Conservation (phyloP, 30 jellyfish, hydroid and myxozoan genomes). For the Turritopsis dohrnii region DNA sequence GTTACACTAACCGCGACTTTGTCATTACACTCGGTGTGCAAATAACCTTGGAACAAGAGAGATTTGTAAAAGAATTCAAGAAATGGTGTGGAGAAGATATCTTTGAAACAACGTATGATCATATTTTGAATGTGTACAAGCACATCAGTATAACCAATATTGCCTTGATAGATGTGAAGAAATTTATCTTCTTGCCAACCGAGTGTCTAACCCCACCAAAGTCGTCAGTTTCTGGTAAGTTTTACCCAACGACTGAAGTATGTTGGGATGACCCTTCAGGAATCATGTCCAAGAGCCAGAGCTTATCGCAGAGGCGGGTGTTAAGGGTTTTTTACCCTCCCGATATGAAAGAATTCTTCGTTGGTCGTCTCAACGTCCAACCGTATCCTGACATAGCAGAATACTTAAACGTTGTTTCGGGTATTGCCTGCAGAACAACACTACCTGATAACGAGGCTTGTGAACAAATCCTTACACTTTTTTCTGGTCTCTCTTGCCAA, state of each 20-base stretch:
- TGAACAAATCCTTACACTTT: slow-evolving; percentile 36
- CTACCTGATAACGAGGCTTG: slow-evolving; percentile 55
- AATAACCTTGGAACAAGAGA: slow-evolving; percentile 16
- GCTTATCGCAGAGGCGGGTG: slow-evolving; percentile 34
- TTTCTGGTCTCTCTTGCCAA: slow-evolving; percentile 39
- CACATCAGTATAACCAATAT: not conserved
- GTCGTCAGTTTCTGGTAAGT: slow-evolving; percentile 36
- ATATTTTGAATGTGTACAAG: slow-evolving; percentile 43
- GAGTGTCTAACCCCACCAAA: not conserved
- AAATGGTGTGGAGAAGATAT: slow-evolving; percentile 43
- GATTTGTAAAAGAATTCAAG: slow-evolving; percentile 29
- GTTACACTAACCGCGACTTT: not conserved
- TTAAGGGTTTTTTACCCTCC: slow-evolving; percentile 41
- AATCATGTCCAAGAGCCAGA: slow-evolving; percentile 14
- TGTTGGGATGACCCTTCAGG: slow-evolving; percentile 70
- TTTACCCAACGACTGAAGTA: slow-evolving; percentile 39
- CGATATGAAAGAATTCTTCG: slow-evolving; percentile 50
- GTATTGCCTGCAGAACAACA: slow-evolving; percentile 41
- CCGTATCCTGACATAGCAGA: slow-evolving; percentile 53
- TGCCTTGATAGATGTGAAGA: not conserved
- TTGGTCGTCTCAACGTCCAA: slow-evolving; percentile 26
- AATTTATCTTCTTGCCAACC: slow-evolving; percentile 39
- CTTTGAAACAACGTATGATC: slow-evolving; percentile 52
- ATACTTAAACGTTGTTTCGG: slow-evolving; percentile 46
- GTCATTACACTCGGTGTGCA: slow-evolving; percentile 38